phyloP scores from a whole-genome alignment of 1,140 invertebrate genomes.

The Brachystomella parvula region DNA sequence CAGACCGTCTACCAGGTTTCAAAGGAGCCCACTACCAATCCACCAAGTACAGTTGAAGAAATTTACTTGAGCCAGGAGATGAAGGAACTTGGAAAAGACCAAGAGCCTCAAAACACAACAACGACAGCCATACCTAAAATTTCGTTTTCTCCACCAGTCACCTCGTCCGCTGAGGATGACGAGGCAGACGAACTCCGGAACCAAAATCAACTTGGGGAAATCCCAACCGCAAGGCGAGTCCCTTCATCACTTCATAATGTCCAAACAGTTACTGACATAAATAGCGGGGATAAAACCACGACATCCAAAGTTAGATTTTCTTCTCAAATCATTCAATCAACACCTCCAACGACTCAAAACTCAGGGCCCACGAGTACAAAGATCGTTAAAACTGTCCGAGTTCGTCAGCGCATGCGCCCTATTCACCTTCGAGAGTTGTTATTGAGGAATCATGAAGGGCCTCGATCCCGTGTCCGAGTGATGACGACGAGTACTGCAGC shows the following conservation, averaged over 20 bases:
- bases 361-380: conserved; percentile 33
- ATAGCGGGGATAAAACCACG: background rate
- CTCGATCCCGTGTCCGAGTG: conserved; percentile 19
- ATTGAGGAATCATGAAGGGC: background rate
- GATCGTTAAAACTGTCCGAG: conserved; percentile 36
- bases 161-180: conserved; percentile 21
- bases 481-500: conserved; percentile 26
- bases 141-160: conserved; percentile 25
- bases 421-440: conserved; percentile 8
- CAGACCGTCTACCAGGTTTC: background rate
- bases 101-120: conserved; percentile 7
- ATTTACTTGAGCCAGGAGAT: conserved; percentile 34
- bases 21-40: background rate
- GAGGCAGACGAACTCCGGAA: conserved; percentile 8
- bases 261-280: background rate
- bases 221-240: background rate
- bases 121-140: no score
- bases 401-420: conserved; percentile 34
- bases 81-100: conserved; percentile 15
- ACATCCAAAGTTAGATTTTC: background rate
- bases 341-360: background rate
- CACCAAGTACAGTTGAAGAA: conserved; percentile 17
- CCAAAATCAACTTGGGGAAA: conserved; percentile 1
- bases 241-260: background rate
- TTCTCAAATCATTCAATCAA: background rate